Conservation (phyloP, 2,888 invertebrate genomes). For the Rhogogaster chlorosoma region DNA sequence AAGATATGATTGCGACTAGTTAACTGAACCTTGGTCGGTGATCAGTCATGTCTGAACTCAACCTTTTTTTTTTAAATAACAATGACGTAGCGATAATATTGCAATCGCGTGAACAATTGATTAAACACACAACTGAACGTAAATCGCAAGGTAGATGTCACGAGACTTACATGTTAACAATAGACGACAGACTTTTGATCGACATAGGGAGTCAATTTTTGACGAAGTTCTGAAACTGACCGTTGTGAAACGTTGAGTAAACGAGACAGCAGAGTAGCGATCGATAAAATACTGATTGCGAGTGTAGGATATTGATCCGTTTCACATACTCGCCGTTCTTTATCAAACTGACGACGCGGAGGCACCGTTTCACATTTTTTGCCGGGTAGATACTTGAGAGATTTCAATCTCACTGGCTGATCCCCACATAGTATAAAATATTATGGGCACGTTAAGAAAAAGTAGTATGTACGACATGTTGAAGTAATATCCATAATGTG, state of each 20-base stretch:
- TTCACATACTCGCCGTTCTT: neutral
- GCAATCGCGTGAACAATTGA: neutral
- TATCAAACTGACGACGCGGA: neutral
- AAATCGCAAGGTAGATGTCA: neutral
- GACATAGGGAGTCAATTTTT: neutral
- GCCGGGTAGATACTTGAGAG: neutral
- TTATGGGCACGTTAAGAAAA: too few species aligned
- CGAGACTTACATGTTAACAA: neutral
- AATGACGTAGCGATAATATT: neutral
- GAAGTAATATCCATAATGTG: neutral
- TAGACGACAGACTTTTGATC: neutral
- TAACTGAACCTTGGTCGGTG: neutral
- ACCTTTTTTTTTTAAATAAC: neutral
- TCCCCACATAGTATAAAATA: neutral
- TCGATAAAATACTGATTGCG: neutral
- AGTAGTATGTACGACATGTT: neutral
- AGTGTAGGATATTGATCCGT: neutral
- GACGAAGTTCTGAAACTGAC: neutral
- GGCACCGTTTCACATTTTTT: neutral
- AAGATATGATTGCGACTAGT: neutral
- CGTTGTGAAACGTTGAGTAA: neutral
- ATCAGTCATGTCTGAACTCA: neutral
- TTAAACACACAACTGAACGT: neutral
- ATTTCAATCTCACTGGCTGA: neutral
- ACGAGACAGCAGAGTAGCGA: neutral